Evolutionary conservation across 30 jellyfish, hydroid and myxozoan genomes (phyloP).

Genomic region (Hydra vulgaris): DNA sequence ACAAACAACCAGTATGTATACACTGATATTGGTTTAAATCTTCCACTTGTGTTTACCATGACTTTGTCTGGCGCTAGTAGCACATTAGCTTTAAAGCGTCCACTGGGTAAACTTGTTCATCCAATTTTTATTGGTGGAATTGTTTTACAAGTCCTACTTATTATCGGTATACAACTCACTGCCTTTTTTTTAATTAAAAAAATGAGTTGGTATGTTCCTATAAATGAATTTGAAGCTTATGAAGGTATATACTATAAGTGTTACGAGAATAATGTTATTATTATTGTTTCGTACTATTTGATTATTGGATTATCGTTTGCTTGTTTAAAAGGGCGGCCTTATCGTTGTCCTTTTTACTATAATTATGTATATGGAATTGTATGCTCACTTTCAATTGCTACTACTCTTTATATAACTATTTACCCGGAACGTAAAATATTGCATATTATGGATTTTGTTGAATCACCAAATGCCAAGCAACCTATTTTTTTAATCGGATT

Average conservation of each 20-base stretch:
- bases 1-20: constrained; percentile 11
- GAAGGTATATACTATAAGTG: constrained; percentile 2
- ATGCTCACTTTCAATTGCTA: not conserved
- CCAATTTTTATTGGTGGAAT: constrained; percentile 21
- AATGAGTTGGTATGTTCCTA: constrained; percentile 36
- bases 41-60: constrained; percentile 27
- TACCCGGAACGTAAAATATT: not conserved
- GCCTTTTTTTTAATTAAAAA: constrained; percentile 16
- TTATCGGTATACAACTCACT: not conserved
- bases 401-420: constrained; percentile 3
- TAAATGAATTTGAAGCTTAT: not conserved
- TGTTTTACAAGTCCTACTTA: constrained; percentile 9
- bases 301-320: not conserved
- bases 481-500: not conserved
- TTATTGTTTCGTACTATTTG: constrained; percentile 3
- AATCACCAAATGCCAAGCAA: not conserved
- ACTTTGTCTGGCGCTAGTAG: constrained; percentile 19
- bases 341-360: constrained; percentile 21
- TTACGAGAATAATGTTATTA: constrained; percentile 24
- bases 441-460: constrained; percentile 4
- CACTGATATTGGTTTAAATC: constrained; percentile 8
- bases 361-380: not conserved
- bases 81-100: constrained; percentile 14
- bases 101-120: constrained; percentile 37
- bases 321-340: constrained; percentile 34